Base-by-base conservation (phyloP, 2,888 invertebrate species). In the Tetanocera ferruginea region DNA sequence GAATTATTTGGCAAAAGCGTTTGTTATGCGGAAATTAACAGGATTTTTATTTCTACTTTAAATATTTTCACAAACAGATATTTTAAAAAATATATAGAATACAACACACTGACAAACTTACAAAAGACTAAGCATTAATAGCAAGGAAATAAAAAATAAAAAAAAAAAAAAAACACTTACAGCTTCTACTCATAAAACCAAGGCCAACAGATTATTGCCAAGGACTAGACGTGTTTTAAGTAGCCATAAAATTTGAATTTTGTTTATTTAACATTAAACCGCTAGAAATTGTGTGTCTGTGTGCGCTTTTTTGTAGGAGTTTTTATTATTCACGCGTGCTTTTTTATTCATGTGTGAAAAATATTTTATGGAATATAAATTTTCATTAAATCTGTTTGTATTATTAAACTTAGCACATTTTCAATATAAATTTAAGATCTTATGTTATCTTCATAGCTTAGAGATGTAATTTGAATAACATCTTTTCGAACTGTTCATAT, bases 21-120 rank as follows among this genome's bases (percentile, higher is more conserved):
- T 74, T 78, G 74, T 78, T 78, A 69, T 74, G 52, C 74, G 78
- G 78, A 75, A 75, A 78, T 78, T 78, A 78, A 69, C 78, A 78
- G 49, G 75, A 78, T 74, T 73, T 76, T 51, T 64, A 69, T 78
- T 49, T 74, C 31, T 62, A 69, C 51, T 31, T 23, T 5, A 73
- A 11, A 31, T 49, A 25, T 55, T 19, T 37, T 31, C 37, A 28
- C 55, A 62, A 60, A 57, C 57, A 19, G 25, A 60, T 25, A 25
- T 19, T 60, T 60, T 60, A 23, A 28, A 23, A 28, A 60, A 25
- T 0, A 5, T 5, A 3, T 23, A 57, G 9, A 17, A 9, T 19
- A 19, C 17, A n/a, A n/a, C 55, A 55, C 55, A 55, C n/a, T 5
- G 11, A 5, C n/a, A 19, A n/a, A 1, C 55, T 19, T 19, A 55